Evolutionary conservation across 2,797 vertebrate genomes (phyloP).

Genomic region (Phaenicophaeus curvirostris): DNA sequence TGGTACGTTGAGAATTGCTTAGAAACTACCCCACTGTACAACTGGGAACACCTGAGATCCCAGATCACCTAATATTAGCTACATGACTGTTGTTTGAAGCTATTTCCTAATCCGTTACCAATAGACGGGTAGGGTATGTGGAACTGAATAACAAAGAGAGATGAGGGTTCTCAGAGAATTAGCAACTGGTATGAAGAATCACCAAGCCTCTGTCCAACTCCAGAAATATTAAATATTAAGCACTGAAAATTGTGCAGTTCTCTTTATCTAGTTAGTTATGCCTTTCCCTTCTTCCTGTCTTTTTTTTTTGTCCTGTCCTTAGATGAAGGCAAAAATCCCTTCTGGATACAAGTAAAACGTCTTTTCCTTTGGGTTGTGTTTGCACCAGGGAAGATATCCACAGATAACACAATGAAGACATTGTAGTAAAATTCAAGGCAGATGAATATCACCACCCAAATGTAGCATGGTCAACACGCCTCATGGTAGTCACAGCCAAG

Average conservation of each 20-base stretch:
- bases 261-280: not conserved
- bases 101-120: not conserved
- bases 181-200: not conserved
- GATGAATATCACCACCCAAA: slow-evolving; percentile 19
- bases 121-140: not conserved
- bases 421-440: slow-evolving; percentile 49
- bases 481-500: not conserved
- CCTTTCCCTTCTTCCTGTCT: not conserved
- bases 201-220: not conserved
- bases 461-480: not conserved
- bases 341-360: not conserved
- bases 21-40: not conserved
- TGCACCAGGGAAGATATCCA: not conserved
- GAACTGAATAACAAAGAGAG: not conserved
- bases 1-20: not conserved
- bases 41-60: not conserved
- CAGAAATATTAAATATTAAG: not conserved
- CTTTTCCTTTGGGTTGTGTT: not conserved
- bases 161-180: not conserved
- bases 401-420: not conserved
- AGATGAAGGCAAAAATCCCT: not conserved
- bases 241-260: not conserved
- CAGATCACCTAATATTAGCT: not conserved
- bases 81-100: not conserved
- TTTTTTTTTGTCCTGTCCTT: not conserved